Percentiles rank a stretch among this genome's conserved stretches.
Evolutionary conservation across 2,113 vertebrate genomes (phyloP).

Genomic region (Vidua chalybeata): DNA sequence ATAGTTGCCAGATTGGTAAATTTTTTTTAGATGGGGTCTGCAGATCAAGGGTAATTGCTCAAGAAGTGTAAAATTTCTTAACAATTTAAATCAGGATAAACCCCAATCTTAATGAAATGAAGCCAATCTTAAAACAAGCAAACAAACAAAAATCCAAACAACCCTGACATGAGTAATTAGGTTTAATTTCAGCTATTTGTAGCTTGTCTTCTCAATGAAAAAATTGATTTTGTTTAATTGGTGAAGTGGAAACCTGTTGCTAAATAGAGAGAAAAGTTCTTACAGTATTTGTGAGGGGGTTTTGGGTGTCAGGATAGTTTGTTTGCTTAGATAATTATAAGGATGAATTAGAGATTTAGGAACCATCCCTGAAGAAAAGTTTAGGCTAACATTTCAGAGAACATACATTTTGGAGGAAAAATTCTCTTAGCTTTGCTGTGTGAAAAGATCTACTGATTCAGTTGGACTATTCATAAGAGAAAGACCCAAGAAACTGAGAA

Average conservation of each 20-base stretch:
- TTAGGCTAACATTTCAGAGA: background rate
- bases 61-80: background rate
- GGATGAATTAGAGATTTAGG: background rate
- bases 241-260: background rate
- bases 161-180: background rate
- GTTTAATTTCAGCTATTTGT: background rate
- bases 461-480: background rate
- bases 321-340: background rate
- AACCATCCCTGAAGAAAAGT: background rate
- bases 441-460: background rate
- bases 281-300: accelerated
- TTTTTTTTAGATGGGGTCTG: background rate
- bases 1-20: background rate
- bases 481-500: background rate
- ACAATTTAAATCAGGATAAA: background rate
- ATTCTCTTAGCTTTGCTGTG: background rate
- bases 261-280: background rate
- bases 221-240: background rate
- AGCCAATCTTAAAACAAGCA: background rate
- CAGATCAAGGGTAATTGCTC: background rate
- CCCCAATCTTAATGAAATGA: background rate
- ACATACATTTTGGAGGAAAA: background rate
- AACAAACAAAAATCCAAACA: background rate
- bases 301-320: background rate
- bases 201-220: background rate